Conservation (phyloP, 2,113 vertebrate genomes). For the Gobiocypris rarus region DNA sequence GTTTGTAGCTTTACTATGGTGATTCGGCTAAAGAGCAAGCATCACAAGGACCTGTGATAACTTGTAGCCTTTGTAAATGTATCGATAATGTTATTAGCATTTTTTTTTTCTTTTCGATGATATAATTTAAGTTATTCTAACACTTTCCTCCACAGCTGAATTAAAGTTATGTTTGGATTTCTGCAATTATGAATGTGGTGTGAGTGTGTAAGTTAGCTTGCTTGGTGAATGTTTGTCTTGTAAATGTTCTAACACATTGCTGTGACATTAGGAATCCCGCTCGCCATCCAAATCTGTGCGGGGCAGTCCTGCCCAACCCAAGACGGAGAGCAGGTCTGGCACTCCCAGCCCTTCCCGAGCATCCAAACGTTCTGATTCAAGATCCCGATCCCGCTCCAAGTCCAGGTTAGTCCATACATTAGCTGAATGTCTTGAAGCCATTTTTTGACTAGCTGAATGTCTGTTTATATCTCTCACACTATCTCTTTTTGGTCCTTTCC, state of each 20-base stretch:
- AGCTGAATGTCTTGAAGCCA: not conserved
- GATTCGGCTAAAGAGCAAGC: constrained; percentile 78
- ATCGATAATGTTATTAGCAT: constrained; percentile 49
- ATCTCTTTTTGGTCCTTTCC: constrained; percentile 26
- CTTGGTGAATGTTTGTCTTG: not conserved
- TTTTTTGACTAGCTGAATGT: not conserved
- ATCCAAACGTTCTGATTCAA: constrained; percentile 88
- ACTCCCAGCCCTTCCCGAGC: constrained; percentile 87
- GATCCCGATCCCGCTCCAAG: constrained; percentile 89
- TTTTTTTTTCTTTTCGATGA: constrained; percentile 29
- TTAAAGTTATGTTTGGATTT: constrained; percentile 55
- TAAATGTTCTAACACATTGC: constrained; percentile 68
- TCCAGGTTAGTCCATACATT: constrained; percentile 77
- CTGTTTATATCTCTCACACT: not conserved
- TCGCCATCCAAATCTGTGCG: constrained; percentile 91
- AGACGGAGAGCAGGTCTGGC: constrained; percentile 90
- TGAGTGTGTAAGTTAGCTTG: constrained; percentile 39
- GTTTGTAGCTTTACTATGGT: constrained; percentile 85
- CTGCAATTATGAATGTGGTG: constrained; percentile 44
- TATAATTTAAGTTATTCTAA: constrained; percentile 63
- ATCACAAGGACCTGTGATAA: constrained; percentile 61
- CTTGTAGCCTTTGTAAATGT: constrained; percentile 45
- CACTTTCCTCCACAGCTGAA: constrained; percentile 69
- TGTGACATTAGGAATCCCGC: constrained; percentile 88
- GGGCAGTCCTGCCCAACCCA: constrained; percentile 87